phyloP scores from a whole-genome alignment of 1,140 invertebrate species.

The Drosophila nigromelanica region DNA sequence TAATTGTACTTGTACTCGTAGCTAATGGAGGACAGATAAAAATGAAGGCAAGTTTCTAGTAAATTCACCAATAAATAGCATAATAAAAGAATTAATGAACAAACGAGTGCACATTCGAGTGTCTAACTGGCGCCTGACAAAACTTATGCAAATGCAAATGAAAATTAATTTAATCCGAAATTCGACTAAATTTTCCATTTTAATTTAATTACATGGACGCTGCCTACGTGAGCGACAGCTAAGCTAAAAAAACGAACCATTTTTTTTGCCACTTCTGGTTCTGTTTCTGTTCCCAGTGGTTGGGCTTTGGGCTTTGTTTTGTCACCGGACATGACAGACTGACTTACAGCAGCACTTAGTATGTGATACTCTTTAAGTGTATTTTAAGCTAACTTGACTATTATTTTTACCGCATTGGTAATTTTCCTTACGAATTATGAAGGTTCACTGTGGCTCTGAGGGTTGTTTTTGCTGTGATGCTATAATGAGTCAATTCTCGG shows the following conservation, averaged over 20 bases:
- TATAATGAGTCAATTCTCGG: conserved; percentile 15
- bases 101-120: conserved; percentile 26
- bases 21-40: conserved; percentile 51
- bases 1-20: conserved; percentile 4
- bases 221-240: conserved; percentile 83
- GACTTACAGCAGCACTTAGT: conserved; percentile 21
- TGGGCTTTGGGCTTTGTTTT: conserved; percentile 17
- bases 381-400: conserved; percentile 70
- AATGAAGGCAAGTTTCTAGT: conserved; percentile 66
- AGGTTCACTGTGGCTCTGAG: conserved; percentile 45
- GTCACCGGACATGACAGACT: conserved; percentile 8
- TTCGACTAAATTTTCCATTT: conserved; percentile 83
- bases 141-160: conserved; percentile 83
- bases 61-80: conserved; percentile 71
- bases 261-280: conserved; percentile 33
- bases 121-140: conserved; percentile 22
- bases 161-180: conserved; percentile 83
- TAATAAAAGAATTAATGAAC: conserved; percentile 78
- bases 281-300: conserved; percentile 3
- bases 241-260: conserved; percentile 60
- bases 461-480: not conserved
- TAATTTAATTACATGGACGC: conserved; percentile 83
- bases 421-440: conserved; percentile 73
- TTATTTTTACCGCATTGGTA: conserved; percentile 70
- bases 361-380: conserved; percentile 53